phyloP scores from a whole-genome alignment of 2,888 invertebrate species.

The Camptogramma bilineatum region DNA sequence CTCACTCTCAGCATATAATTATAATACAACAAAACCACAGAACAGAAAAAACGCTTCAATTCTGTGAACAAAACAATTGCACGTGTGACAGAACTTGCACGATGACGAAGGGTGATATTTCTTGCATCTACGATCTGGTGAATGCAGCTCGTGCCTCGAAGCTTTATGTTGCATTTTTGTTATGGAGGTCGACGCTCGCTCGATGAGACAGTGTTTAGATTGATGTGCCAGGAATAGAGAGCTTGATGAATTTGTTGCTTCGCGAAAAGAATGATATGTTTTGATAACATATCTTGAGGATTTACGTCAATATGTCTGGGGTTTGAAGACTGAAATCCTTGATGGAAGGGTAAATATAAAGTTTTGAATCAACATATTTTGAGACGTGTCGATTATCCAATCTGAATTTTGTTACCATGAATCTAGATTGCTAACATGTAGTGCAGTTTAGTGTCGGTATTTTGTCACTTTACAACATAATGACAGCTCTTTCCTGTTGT shows the following conservation, averaged over 20 bases:
- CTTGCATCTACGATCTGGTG: conserved; percentile 55
- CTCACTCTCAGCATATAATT: too few relatives aligned
- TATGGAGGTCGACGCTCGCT: conserved; percentile 58
- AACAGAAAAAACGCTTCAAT: too few relatives aligned
- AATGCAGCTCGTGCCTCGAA: conserved; percentile 66
- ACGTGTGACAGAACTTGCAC: conserved; percentile 38
- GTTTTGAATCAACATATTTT: background rate
- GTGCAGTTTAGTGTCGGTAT: background rate
- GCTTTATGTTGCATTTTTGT: conserved; percentile 62
- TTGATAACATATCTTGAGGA: conserved; percentile 21
- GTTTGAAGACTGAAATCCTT: conserved; percentile 18
- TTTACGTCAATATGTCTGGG: conserved; percentile 17
- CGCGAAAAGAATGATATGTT: conserved; percentile 36
- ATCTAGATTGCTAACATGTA: background rate
- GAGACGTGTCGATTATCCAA: background rate
- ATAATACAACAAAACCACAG: too few relatives aligned
- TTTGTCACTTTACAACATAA: background rate
- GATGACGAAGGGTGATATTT: conserved; percentile 59
- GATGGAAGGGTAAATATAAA: background rate
- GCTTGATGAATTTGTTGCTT: conserved; percentile 43
- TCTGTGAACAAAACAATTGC: conserved; percentile 9
- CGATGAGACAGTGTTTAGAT: conserved; percentile 50
- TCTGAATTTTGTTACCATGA: background rate
- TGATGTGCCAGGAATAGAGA: conserved; percentile 40
- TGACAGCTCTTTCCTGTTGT: background rate